phyloP scores from a whole-genome alignment of 1,140 invertebrate species.

The Brachystomella parvula region DNA sequence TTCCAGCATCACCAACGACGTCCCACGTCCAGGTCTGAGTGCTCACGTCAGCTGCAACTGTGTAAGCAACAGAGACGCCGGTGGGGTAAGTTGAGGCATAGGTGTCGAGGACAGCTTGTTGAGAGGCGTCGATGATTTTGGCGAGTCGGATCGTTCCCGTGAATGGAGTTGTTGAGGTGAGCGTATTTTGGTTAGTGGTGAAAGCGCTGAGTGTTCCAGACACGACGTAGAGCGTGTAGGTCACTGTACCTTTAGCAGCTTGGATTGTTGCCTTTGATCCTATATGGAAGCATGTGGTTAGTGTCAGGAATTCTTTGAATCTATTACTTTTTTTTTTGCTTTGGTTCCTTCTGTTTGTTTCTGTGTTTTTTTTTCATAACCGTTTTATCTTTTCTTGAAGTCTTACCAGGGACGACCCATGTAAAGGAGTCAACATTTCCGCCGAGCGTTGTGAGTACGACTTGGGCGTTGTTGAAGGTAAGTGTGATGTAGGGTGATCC shows the following conservation, averaged over 20 bases:
- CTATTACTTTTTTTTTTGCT: neutral
- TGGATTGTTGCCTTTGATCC: constrained; percentile 18
- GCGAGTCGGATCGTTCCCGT: constrained; percentile 31
- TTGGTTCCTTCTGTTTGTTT: neutral
- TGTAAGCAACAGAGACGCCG: constrained; percentile 21
- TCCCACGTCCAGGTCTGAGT: constrained; percentile 29
- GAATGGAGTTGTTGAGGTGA: constrained; percentile 13
- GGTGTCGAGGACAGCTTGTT: constrained; percentile 27
- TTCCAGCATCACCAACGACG: constrained; percentile 18
- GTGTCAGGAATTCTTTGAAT: no score
- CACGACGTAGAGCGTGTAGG: constrained; percentile 24
- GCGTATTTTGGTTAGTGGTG: neutral
- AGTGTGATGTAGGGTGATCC: constrained; percentile 29
- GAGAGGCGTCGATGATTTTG: constrained; percentile 20
- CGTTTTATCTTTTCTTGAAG: neutral
- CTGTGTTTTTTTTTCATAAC: neutral
- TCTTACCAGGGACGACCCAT: constrained; percentile 21
- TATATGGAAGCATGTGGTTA: no score
- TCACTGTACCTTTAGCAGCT: constrained; percentile 13
- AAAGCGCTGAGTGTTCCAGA: constrained; percentile 1
- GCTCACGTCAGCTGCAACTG: constrained; percentile 15
- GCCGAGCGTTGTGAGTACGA: constrained; percentile 13
- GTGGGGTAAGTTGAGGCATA: constrained; percentile 11
- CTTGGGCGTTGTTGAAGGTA: constrained; percentile 18
- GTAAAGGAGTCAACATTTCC: constrained; percentile 6